phyloP scores from a whole-genome alignment of 37 sponge, comb jelly and placozoan species.

The Beroe forskalii region DNA sequence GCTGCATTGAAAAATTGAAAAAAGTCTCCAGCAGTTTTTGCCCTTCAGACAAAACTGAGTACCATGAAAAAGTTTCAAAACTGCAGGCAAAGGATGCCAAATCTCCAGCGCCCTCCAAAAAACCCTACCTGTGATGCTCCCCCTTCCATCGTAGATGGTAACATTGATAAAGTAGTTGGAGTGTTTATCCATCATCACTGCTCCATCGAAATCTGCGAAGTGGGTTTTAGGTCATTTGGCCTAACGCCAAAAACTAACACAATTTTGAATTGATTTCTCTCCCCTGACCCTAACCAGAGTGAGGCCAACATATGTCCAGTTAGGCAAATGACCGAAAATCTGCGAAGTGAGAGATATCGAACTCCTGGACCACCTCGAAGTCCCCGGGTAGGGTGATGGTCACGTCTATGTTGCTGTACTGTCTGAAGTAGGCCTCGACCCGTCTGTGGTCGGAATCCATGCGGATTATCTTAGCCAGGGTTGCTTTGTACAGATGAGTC shows the following conservation, averaged over 20 bases:
- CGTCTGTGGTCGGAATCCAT: neutral
- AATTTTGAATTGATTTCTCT: too few relatives aligned
- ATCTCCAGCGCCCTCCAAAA: too few relatives aligned
- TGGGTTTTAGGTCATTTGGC: too few relatives aligned
- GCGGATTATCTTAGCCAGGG: neutral
- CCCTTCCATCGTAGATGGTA: conserved; percentile 19
- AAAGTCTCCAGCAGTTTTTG: too few relatives aligned
- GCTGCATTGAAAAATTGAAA: too few relatives aligned
- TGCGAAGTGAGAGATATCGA: conserved; percentile 14
- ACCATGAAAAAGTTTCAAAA: too few relatives aligned
- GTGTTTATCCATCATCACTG: conserved; percentile 64
- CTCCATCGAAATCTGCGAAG: conserved; percentile 23
- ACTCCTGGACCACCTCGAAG: neutral
- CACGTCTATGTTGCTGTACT: conserved; percentile 43
- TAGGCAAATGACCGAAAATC: too few relatives aligned
- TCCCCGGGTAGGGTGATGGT: neutral
- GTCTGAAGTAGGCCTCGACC: conserved; percentile 38
- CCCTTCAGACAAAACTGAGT: too few relatives aligned
- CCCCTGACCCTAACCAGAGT: too few relatives aligned
- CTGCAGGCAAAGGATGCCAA: too few relatives aligned
- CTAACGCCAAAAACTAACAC: too few relatives aligned
- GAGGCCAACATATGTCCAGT: too few relatives aligned
- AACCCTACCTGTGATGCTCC: conserved; percentile 55
- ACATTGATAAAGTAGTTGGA: conserved; percentile 47
- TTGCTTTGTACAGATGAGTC: conserved; percentile 3